Percentiles rank a stretch among this genome's conserved stretches.
Evolutionary conservation across 2,113 vertebrate species (phyloP).

Genomic region (Pandion haliaetus): DNA sequence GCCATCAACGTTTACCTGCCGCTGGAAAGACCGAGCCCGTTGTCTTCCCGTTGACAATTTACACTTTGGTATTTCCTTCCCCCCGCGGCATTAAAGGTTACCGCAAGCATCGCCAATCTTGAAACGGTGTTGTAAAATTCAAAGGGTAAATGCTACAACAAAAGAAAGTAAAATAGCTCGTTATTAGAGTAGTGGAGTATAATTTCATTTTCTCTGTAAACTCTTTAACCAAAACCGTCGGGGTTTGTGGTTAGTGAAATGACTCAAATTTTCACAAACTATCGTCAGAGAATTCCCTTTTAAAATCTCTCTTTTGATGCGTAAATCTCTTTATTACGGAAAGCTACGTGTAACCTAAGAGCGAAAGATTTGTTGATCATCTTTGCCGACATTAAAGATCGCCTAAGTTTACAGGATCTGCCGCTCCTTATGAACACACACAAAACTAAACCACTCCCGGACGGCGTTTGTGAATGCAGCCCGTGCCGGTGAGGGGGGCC

Average conservation of each 20-base stretch:
- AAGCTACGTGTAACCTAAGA: background rate
- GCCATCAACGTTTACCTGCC: background rate
- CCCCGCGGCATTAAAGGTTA: background rate
- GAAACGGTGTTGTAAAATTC: background rate
- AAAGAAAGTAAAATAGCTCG: background rate
- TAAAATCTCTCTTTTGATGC: background rate
- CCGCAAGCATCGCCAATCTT: background rate
- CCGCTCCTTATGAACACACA: background rate
- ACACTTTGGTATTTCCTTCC: background rate
- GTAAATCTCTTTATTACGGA: background rate
- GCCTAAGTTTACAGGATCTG: background rate
- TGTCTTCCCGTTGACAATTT: background rate
- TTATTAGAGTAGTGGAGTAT: background rate
- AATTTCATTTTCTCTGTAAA: background rate
- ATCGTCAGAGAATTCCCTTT: background rate
- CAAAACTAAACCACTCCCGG: background rate
- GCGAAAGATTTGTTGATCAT: background rate
- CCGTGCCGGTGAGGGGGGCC: fast-evolving
- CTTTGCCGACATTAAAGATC: background rate
- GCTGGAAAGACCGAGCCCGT: background rate
- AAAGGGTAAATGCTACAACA: background rate
- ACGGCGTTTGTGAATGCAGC: fast-evolving
- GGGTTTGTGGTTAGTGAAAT: background rate
- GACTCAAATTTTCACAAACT: background rate
- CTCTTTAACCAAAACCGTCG: background rate